Percentiles rank a stretch among this genome's conserved stretches.
phyloP scores from a whole-genome alignment of 2,113 vertebrate species.

The Ammodytes marinus region DNA sequence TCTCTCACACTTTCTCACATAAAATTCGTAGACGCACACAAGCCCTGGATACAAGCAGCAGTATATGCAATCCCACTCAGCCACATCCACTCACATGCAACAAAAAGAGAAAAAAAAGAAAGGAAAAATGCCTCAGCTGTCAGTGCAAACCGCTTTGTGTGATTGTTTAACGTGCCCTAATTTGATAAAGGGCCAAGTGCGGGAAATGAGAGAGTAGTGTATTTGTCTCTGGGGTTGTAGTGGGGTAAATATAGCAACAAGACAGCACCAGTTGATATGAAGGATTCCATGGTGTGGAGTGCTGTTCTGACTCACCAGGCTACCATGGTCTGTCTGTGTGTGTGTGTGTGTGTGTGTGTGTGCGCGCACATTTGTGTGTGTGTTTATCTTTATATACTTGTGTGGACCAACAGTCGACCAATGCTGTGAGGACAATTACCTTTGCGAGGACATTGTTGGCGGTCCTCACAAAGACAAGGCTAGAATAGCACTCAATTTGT shows the following conservation, averaged over 20 bases:
- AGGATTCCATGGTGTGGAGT: conserved; percentile 75
- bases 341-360: conserved; percentile 37
- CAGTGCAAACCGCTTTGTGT: conserved; percentile 57
- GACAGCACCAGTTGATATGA: conserved; percentile 83
- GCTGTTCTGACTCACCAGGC: conserved; percentile 78
- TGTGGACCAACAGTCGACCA: too few relatives aligned
- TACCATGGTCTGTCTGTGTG: conserved; percentile 33
- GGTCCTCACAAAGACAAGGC: conserved; percentile 41
- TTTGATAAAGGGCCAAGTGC: conserved; percentile 78
- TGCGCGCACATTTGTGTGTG: conserved; percentile 9
- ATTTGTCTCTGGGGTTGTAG: conserved; percentile 78
- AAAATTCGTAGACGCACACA: conserved; percentile 43
- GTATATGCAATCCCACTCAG: conserved; percentile 55
- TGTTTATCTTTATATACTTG: neutral
- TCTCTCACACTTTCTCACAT: conserved; percentile 54
- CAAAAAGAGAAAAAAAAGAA: conserved; percentile 3
- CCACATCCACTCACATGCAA: conserved; percentile 45
- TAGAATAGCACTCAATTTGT: conserved; percentile 27
- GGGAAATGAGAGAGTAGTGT: conserved; percentile 78
- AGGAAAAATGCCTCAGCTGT: conserved; percentile 50
- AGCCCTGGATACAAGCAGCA: conserved; percentile 37
- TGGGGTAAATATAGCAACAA: conserved; percentile 85
- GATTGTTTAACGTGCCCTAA: conserved; percentile 76
- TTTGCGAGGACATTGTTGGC: too few relatives aligned
- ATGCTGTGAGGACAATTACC: too few relatives aligned